A percentile compares a stretch with the other conserved stretches of the same genome.
phyloP scores from a whole-genome alignment of 2,797 vertebrate genomes.

The Masticophis lateralis region DNA sequence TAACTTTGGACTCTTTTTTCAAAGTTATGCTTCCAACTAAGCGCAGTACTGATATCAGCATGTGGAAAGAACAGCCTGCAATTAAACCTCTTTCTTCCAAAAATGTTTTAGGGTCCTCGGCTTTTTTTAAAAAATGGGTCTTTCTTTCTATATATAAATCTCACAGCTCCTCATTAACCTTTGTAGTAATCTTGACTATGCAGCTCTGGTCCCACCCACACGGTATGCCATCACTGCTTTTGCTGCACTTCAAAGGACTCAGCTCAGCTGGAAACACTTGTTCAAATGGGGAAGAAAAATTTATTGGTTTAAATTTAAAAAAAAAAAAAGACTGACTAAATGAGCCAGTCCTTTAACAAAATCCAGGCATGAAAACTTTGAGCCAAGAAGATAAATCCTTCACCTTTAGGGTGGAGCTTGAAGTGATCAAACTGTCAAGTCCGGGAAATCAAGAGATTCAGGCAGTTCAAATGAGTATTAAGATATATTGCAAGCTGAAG shows the following conservation, averaged over 20 bases:
- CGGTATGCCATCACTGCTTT: conserved; percentile 4
- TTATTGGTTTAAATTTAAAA: conserved; percentile 12
- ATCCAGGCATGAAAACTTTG: neutral
- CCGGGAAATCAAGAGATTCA: too few relatives aligned
- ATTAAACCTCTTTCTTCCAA: neutral
- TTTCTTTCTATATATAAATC: conserved; percentile 40
- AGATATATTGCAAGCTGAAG: too few relatives aligned
- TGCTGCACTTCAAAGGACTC: conserved; percentile 40
- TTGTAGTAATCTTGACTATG: conserved; percentile 31
- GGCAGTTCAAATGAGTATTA: too few relatives aligned
- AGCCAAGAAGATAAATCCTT: conserved; percentile 2
- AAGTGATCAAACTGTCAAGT: neutral
- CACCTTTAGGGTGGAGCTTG: neutral
- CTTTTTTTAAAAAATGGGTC: conserved; percentile 3
- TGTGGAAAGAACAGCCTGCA: neutral
- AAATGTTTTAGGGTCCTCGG: neutral
- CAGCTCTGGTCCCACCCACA: conserved; percentile 4
- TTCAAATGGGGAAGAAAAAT: conserved; percentile 21
- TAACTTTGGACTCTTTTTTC: neutral
- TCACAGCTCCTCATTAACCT: neutral
- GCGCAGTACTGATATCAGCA: neutral
- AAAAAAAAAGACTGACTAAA: conserved; percentile 21
- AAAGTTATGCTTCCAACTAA: neutral
- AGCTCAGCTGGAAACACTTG: conserved; percentile 46
- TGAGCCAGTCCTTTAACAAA: conserved; percentile 13